Percentiles rank a stretch among this genome's conserved stretches.
Conservation (phyloP, 2,113 vertebrate genomes). For the Callipepla californica region DNA sequence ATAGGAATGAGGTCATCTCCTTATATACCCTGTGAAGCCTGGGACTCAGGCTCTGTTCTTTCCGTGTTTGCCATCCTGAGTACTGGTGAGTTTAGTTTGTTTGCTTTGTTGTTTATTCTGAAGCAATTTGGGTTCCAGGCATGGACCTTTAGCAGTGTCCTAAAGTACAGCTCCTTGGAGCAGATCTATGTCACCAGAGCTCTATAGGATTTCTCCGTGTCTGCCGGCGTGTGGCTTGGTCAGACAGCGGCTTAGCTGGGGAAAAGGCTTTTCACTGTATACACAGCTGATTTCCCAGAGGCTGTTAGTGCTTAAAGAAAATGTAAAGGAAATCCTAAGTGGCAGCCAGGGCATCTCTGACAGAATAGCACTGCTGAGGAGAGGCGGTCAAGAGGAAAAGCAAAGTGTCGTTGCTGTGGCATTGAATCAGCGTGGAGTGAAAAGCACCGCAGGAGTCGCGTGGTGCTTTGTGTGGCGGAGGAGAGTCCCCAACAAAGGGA, state of each 20-base stretch:
- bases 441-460: constrained; percentile 19
- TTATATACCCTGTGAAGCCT: neutral
- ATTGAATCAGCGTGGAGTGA: neutral
- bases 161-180: neutral
- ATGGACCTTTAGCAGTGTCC: neutral
- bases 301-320: neutral
- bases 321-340: neutral
- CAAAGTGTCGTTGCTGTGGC: neutral
- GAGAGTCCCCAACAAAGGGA: neutral
- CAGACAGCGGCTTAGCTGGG: neutral
- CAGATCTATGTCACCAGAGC: neutral
- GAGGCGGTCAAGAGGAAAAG: constrained; percentile 46
- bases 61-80: neutral
- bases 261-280: neutral
- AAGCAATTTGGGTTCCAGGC: neutral
- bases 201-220: neutral
- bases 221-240: neutral
- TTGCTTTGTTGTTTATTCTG: neutral
- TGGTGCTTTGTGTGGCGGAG: neutral
- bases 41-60: no score
- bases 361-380: neutral
- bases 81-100: neutral
- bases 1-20: fast-evolving
- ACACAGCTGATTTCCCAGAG: constrained; percentile 53
- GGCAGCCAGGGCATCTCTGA: constrained; percentile 19